These are phyloP conservation scores for Peromyscus californicus DNA, from an alignment of 2,113 vertebrate species.

Conservation along the genomic window DNA sequence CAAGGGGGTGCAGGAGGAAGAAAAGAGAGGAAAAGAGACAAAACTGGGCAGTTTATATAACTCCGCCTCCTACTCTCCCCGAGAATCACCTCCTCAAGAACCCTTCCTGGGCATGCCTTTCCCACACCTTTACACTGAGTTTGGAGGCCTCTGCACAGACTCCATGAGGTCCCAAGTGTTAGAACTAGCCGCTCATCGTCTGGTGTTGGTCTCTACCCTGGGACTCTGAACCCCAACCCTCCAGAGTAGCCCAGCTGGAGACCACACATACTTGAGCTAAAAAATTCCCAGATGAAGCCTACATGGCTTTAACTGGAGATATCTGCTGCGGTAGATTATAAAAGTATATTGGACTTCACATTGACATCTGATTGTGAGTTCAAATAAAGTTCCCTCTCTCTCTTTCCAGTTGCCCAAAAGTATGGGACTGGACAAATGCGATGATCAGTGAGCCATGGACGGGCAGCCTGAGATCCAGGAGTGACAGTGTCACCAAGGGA, in stretches of 20 bases:
- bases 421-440: neutral
- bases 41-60: neutral
- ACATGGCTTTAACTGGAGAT: neutral
- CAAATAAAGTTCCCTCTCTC: neutral
- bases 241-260: neutral
- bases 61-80: neutral
- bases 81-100: neutral
- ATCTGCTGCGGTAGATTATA: neutral
- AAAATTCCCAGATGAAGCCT: neutral
- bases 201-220: neutral
- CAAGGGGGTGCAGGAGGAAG: neutral
- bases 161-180: no score
- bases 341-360: neutral
- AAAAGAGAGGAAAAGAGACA: neutral
- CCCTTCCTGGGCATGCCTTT: neutral
- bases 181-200: neutral
- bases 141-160: neutral
- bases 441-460: neutral
- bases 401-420: neutral
- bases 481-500: neutral
- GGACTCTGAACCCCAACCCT: neutral
- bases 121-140: neutral
- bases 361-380: constrained; percentile 8
- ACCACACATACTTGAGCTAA: neutral
- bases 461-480: neutral